Conservation (phyloP, 2,113 vertebrate genomes). For the Cervus canadensis region DNA sequence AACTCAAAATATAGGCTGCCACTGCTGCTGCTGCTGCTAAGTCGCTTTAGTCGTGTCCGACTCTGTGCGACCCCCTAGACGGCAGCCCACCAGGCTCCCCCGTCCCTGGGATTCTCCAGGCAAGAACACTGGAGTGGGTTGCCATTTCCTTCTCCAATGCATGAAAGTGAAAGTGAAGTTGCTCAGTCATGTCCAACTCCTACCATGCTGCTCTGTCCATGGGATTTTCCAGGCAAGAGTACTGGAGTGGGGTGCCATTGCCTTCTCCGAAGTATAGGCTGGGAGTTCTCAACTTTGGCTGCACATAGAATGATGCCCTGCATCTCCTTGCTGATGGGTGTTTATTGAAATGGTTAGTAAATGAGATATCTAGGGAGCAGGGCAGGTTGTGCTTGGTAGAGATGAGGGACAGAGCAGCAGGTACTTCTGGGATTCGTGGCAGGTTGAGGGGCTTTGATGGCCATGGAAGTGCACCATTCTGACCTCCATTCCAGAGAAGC, state of each 20-base stretch:
- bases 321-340: background rate
- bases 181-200: too few species aligned
- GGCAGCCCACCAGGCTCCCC: too few species aligned
- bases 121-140: too few species aligned
- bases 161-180: too few species aligned
- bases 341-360: background rate
- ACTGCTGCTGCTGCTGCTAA: too few species aligned
- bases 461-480: accelerated
- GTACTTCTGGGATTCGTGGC: background rate
- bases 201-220: too few species aligned
- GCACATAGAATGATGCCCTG: background rate
- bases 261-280: background rate
- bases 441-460: background rate
- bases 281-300: background rate
- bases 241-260: too few species aligned
- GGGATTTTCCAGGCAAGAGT: too few species aligned
- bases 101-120: too few species aligned
- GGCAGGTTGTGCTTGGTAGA: background rate
- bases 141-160: too few species aligned
- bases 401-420: background rate
- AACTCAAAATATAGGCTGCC: background rate
- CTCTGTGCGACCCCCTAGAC: too few species aligned
- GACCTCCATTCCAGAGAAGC: background rate
- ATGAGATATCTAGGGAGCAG: background rate
- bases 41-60: too few species aligned